Evolutionary conservation across 2,113 vertebrate genomes (phyloP), one percentile per base, ranked within the genome.

Genomic region (Camelus bactrianus): DNA sequence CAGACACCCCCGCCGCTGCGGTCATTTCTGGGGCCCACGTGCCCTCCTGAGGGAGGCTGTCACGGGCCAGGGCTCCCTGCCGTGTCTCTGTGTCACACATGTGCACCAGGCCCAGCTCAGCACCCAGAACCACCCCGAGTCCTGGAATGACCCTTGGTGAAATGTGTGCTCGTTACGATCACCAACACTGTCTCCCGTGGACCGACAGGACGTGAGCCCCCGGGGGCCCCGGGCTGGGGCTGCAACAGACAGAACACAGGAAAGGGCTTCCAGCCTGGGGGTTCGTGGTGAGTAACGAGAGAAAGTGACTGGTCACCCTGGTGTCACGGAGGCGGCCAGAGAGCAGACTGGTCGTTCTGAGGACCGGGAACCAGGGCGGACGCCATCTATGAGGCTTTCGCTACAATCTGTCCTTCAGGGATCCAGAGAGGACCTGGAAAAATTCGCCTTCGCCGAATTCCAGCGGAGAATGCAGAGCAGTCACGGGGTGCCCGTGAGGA

Each of bases 401-500:
- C n/a, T 62, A 1, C 26, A n/a, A 54, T 8, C 20, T 12, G 16
- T 7, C 17, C 75, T 46, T 46, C 28, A 16, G 16, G 10, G 56
- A 52, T 52, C 30, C 35, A 32, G 10, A 35, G 35, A 0, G 15
- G 28, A 19, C 35, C 19, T 4, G 32, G 70, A 32, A 38, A 87
- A 26, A 70, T 26, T 16, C 0, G 0, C 67, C 30, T 24, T 58
- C 28, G 9, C 2, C 6, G 83, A 48, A 32, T 8, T 54, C 24
- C 62, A 20, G 17, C 16, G 32, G 32, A 79, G 50, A 20, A 12
- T 2, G 10, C 1, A 2, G 17, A 35, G 15, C 1, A 50, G 42
- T 5, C 1, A 12, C 9, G 22, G 0, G 3, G 14, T 1, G 2
- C 76, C 50, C 7, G 1, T 9, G 2, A 20, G 32, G 76, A 7